Conservation (phyloP, 2,113 vertebrate genomes). For the Oryzias javanicus region DNA sequence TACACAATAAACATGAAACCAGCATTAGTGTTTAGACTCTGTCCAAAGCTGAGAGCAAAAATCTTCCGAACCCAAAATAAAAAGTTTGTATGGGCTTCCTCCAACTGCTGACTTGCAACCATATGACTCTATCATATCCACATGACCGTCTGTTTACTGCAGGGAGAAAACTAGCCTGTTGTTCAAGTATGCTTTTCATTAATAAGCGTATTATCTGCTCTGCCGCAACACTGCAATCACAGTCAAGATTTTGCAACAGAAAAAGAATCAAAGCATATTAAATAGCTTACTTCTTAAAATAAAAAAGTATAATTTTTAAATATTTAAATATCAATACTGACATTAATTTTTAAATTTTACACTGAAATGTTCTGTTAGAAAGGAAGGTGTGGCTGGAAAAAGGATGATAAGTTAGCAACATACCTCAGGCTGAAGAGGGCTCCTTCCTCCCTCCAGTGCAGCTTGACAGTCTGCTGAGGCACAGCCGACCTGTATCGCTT, state of each 20-base stretch:
- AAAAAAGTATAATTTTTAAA: too few relatives aligned
- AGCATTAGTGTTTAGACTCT: not conserved
- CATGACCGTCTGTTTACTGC: slow-evolving; percentile 66
- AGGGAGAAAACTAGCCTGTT: slow-evolving; percentile 62
- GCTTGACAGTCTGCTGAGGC: slow-evolving; percentile 57
- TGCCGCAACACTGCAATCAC: slow-evolving; percentile 2
- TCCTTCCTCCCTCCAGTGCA: slow-evolving; percentile 53
- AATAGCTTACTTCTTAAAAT: too few relatives aligned
- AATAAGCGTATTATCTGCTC: slow-evolving; percentile 18
- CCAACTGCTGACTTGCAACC: slow-evolving; percentile 51
- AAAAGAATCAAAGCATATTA: not conserved
- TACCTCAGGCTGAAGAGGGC: slow-evolving; percentile 64
- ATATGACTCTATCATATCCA: slow-evolving; percentile 69
- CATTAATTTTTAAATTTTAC: too few relatives aligned
- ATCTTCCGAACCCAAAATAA: slow-evolving; percentile 33
- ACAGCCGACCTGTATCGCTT: slow-evolving; percentile 60
- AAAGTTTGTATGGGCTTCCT: slow-evolving; percentile 30
- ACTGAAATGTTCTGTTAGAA: not conserved
- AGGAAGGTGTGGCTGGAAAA: slow-evolving; percentile 24
- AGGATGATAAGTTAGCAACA: slow-evolving; percentile 45
- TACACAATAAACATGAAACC: not conserved
- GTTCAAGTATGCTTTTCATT: slow-evolving; percentile 49
- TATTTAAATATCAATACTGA: too few relatives aligned
- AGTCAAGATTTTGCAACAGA: not conserved
- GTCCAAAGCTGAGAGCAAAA: not conserved